Percentiles rank a stretch among this genome's conserved stretches.
These are phyloP conservation scores for Grus americana DNA, from an alignment of 2,113 vertebrate species.

Conservation along the genomic window DNA sequence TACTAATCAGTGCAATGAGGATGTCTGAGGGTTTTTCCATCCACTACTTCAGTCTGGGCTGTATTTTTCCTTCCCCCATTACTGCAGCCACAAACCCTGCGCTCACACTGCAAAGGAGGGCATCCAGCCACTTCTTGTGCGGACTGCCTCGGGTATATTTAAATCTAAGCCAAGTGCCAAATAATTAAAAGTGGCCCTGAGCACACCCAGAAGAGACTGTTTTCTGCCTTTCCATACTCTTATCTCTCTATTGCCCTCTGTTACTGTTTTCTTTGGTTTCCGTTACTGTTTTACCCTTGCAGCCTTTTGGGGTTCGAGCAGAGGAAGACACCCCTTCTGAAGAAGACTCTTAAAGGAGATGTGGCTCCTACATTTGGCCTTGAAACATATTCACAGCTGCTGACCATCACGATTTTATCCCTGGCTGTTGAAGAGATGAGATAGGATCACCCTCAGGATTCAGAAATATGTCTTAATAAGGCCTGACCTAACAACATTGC, in stretches of 20 bases:
- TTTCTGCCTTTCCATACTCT: background rate
- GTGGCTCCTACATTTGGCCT: background rate
- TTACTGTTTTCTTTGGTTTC: background rate
- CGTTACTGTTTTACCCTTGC: background rate
- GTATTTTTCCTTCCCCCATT: slow-evolving; percentile 27
- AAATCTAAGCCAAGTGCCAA: background rate
- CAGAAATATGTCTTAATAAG: background rate
- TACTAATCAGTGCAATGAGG: slow-evolving; percentile 30
- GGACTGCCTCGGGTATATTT: background rate
- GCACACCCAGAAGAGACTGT: background rate
- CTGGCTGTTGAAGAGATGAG: background rate
- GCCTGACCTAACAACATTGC: background rate
- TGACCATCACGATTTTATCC: background rate
- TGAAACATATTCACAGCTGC: background rate
- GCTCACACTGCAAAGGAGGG: background rate
- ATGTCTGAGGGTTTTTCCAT: slow-evolving; percentile 54
- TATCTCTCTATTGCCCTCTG: background rate
- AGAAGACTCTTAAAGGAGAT: background rate
- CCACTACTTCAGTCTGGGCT: slow-evolving; percentile 12
- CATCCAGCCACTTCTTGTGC: background rate
- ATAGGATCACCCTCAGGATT: background rate
- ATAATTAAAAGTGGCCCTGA: background rate
- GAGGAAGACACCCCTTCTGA: background rate
- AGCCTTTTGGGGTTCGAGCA: background rate
- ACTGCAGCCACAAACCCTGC: background rate